phyloP scores from a whole-genome alignment of 2,888 invertebrate species.

The Stenchaetothrips biformis region DNA sequence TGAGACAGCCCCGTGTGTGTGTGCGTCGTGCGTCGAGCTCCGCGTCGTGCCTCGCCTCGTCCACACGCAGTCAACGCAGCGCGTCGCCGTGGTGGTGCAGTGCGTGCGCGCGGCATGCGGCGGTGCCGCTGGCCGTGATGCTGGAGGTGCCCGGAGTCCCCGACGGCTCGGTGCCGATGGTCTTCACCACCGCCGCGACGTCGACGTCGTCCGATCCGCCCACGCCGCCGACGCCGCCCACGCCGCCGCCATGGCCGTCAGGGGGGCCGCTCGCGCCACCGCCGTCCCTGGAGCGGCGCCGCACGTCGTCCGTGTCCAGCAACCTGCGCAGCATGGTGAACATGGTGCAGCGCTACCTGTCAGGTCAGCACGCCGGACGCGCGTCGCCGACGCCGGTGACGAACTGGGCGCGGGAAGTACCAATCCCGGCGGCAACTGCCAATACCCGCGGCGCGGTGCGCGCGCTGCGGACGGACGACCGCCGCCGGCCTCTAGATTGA shows the following conservation, averaged over 20 bases:
- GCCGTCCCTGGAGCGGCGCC: conserved; percentile 5
- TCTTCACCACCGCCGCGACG: conserved; percentile 38
- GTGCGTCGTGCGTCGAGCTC: no score
- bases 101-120: conserved; percentile 2
- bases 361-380: conserved; percentile 24
- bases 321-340: conserved; percentile 22
- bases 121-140: not conserved
- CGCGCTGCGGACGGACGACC: conserved; percentile 10
- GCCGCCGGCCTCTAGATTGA: not conserved
- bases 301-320: conserved; percentile 17
- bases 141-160: conserved; percentile 42
- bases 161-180: conserved; percentile 44
- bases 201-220: conserved; percentile 23
- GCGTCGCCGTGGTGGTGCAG: not conserved
- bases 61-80: not conserved
- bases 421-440: no score
- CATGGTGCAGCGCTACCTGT: conserved; percentile 23
- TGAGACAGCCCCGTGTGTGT: no score
- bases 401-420: no score
- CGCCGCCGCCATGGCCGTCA: conserved; percentile 31
- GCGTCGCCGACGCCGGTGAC: conserved; percentile 8
- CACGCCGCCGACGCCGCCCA: conserved; percentile 11
- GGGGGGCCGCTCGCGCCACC: conserved; percentile 26
- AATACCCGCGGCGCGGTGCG: not conserved
- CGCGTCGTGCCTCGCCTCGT: no score